These are phyloP conservation scores for Folsomia candida DNA, from an alignment of 2,888 invertebrate species.

Conservation along the genomic window DNA sequence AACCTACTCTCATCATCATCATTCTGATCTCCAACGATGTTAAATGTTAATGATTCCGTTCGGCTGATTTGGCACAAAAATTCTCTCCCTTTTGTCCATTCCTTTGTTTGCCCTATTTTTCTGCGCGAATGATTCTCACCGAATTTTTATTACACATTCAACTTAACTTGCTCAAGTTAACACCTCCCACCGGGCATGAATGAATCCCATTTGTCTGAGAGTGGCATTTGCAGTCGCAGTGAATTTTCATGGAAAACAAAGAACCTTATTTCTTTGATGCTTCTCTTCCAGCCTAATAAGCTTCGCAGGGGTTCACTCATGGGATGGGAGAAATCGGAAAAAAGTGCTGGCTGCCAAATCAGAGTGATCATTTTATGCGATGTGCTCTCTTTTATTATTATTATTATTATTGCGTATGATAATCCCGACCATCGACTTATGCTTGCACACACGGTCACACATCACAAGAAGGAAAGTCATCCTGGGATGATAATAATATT, in stretches of 20 bases:
- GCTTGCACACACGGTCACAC: too few species aligned
- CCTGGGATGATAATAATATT: too few species aligned
- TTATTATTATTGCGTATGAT: neutral
- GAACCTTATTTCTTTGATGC: neutral
- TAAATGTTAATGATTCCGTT: slow-evolving; percentile 2
- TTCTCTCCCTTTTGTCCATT: neutral
- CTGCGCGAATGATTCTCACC: neutral
- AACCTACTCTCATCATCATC: neutral
- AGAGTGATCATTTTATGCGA: neutral
- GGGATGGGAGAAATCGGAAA: too few species aligned
- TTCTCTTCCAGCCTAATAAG: too few species aligned
- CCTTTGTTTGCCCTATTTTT: slow-evolving; percentile 1
- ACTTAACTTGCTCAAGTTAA: neutral
- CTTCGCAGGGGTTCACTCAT: too few species aligned
- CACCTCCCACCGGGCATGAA: neutral
- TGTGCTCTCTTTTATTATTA: slow-evolving; percentile 1
- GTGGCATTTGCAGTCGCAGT: neutral
- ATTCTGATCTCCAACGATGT: neutral
- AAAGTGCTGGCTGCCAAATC: too few species aligned
- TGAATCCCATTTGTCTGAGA: neutral
- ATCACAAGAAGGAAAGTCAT: too few species aligned
- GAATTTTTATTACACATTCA: neutral
- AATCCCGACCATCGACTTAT: neutral
- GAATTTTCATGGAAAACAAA: neutral
- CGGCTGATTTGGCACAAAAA: slow-evolving; percentile 9